Percentiles rank a stretch among this genome's conserved stretches.
Conservation (phyloP, 23 tunicate species). For the Corella eumyota region DNA sequence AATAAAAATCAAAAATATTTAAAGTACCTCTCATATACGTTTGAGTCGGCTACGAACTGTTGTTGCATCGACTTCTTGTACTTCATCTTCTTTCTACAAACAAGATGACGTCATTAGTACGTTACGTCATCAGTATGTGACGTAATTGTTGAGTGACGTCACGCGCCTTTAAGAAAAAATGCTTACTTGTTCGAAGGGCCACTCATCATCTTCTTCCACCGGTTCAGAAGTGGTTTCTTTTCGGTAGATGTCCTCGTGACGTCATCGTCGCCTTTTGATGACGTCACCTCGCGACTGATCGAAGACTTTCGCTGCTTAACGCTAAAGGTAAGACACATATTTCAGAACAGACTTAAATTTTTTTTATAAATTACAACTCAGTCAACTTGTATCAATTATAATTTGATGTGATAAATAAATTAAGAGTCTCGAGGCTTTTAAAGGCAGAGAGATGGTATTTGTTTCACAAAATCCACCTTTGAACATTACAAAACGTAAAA, state of each 20-base stretch:
- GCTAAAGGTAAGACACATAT: too few relatives aligned
- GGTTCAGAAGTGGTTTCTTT: slow-evolving; percentile 2
- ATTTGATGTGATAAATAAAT: too few relatives aligned
- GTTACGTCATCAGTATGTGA: too few relatives aligned
- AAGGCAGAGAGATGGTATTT: too few relatives aligned
- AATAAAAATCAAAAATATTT: too few relatives aligned
- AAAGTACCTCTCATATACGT: not conserved
- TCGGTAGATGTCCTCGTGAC: slow-evolving; percentile 2
- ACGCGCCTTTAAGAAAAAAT: too few relatives aligned
- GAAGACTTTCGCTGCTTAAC: not conserved
- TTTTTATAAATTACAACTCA: not conserved
- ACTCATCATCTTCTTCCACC: slow-evolving; percentile 10
- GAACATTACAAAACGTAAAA: too few relatives aligned
- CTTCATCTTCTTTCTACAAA: slow-evolving; percentile 8
- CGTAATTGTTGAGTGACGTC: too few relatives aligned
- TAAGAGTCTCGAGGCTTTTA: too few relatives aligned
- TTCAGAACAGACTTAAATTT: not conserved
- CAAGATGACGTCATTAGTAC: too few relatives aligned
- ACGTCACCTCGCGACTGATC: slow-evolving; percentile 1
- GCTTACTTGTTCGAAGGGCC: slow-evolving; percentile 26
- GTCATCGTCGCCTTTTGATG: not conserved
- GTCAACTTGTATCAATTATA: too few relatives aligned
- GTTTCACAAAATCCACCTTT: too few relatives aligned
- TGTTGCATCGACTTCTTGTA: slow-evolving; percentile 16
- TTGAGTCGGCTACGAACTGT: not conserved